These are phyloP conservation scores for Cerastis rubricosa DNA, from an alignment of 2,888 invertebrate species.

Conservation along the genomic window DNA sequence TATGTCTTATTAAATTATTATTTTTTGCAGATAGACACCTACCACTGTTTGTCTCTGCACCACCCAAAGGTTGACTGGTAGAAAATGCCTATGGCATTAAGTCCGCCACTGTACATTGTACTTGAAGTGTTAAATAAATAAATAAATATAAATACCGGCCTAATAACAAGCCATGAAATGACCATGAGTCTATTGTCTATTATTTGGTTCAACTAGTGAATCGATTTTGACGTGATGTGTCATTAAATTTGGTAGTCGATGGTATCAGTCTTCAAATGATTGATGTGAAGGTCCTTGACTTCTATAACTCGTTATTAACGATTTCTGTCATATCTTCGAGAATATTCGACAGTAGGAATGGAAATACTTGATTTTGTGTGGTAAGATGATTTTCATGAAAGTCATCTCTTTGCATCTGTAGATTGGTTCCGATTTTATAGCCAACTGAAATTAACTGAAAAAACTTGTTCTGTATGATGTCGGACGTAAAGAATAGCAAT, in stretches of 20 bases:
- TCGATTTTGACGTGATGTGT: slow-evolving; percentile 27
- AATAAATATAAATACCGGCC: neutral
- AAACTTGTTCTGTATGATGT: too few relatives aligned
- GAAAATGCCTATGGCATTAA: too few relatives aligned
- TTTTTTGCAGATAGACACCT: too few relatives aligned
- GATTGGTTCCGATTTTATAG: neutral
- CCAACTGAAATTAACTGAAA: too few relatives aligned
- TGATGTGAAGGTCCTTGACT: slow-evolving; percentile 13
- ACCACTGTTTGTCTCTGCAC: too few relatives aligned
- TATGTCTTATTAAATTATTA: too few relatives aligned
- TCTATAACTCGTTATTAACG: slow-evolving; percentile 11
- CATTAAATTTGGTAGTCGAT: slow-evolving; percentile 16
- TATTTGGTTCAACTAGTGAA: slow-evolving; percentile 11
- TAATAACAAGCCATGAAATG: neutral
- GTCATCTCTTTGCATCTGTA: neutral
- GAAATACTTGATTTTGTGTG: neutral
- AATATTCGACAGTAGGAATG: neutral
- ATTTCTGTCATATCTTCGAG: neutral
- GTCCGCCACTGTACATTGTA: too few relatives aligned
- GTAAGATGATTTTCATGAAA: too few relatives aligned
- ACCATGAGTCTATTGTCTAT: neutral
- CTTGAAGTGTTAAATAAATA: too few relatives aligned
- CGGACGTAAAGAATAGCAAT: too few relatives aligned
- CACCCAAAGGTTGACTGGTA: too few relatives aligned
- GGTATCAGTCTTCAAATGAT: slow-evolving; percentile 25